Evolutionary conservation across 2,113 vertebrate species (phyloP), one percentile per base, ranked within the genome.

Genomic region (Podarcis raffonei): DNA sequence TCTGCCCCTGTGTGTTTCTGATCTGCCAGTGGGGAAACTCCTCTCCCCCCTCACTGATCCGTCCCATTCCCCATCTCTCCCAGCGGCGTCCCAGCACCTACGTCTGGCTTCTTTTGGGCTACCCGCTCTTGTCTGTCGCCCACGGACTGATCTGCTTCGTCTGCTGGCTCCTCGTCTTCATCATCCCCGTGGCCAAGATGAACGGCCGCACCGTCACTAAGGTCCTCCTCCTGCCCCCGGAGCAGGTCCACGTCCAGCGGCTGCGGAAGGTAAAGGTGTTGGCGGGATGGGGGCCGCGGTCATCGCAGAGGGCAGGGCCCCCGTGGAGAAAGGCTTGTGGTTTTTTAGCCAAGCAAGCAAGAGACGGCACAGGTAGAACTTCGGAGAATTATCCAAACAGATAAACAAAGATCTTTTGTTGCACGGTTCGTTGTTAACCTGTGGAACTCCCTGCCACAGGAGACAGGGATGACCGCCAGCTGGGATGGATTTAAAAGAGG

Each of bases 121-220:
- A 95, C 93, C 97, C 97, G 0, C 6, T 88, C 42, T 92, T 98
- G 89, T 96, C 0, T 1, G 3, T 98, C 87, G 95, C 96, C 71
- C 98, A 99, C 0, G 94, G 80, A 8, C 89, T 98, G 0, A 96
- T 95, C 75, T 97, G 97, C 0, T 74, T 98, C 35, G 3, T 97
- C 3, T 95, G 97, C 4, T 98, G 97, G 97, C 89, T 98, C 71
- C 93, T 97, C 2, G 87, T 98, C 22, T 91, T 98, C 94, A 95
- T 97, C 86, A 97, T 98, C 94, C 98, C 97, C 0, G 94, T 97
- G 22, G 95, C 97, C 92, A 98, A 98, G 91, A 95, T 98, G 96
- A 98, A 96, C 0, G 92, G 92, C 76, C 96, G 97, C 30, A 90
- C 94, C 0, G 0, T 95, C 48, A 20, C 89, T 84, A 92, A 86